Percentiles rank a stretch among this genome's conserved stretches.
Evolutionary conservation across 2,888 invertebrate genomes (phyloP).

Genomic region (Glomeris marginata): DNA sequence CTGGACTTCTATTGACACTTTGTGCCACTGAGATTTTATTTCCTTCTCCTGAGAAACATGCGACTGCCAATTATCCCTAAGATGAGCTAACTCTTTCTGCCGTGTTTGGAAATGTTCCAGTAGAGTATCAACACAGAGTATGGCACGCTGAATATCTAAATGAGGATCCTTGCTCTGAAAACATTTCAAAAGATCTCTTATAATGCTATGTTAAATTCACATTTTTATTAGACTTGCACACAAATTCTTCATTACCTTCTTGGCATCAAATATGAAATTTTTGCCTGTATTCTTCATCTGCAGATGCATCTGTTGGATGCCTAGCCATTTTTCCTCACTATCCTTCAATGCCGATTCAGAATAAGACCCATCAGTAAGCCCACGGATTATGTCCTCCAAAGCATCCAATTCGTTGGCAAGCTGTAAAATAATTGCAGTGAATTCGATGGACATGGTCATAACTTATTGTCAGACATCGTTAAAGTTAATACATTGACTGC

Average conservation of each 20-base stretch:
- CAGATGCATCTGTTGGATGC: constrained; percentile 44
- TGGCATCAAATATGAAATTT: constrained; percentile 46
- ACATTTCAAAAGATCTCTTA: not conserved
- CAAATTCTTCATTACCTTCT: constrained; percentile 34
- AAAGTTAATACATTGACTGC: constrained; percentile 38
- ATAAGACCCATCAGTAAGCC: constrained; percentile 36
- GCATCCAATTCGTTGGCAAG: constrained; percentile 48
- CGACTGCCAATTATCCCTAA: constrained; percentile 55
- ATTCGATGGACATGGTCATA: not conserved
- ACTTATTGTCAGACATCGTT: not conserved
- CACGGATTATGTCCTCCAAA: constrained; percentile 43
- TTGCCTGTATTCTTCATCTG: constrained; percentile 50
- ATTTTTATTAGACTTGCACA: not conserved
- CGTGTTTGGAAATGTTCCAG: constrained; percentile 49
- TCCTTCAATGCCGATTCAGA: constrained; percentile 29
- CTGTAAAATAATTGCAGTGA: not conserved
- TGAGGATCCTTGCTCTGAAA: constrained; percentile 48
- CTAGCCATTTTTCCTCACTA: constrained; percentile 48
- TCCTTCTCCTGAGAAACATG: constrained; percentile 40
- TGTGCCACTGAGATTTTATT: constrained; percentile 36
- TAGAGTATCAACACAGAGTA: constrained; percentile 49
- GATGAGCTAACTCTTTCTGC: constrained; percentile 47
- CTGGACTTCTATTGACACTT: constrained; percentile 44
- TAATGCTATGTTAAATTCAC: not conserved
- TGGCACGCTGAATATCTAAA: constrained; percentile 49